phyloP scores from a whole-genome alignment of 35 echinoderm and acorn worm genomes.

The Ptychodera flava region DNA sequence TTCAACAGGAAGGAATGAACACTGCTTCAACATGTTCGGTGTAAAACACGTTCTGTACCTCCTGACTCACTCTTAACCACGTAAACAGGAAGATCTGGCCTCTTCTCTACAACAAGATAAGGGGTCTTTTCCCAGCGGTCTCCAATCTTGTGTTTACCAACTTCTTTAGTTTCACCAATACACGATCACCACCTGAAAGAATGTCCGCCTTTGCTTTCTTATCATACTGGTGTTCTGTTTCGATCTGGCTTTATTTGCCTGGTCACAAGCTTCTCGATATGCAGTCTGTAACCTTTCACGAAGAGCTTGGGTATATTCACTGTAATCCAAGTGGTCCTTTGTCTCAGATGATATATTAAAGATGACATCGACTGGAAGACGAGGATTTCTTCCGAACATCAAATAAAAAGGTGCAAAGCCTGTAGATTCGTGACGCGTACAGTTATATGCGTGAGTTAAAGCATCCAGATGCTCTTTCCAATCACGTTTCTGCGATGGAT shows the following conservation, averaged over 20 bases:
- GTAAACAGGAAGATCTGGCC: conserved; percentile 9
- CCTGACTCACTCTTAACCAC: background rate
- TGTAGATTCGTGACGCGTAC: conserved; percentile 25
- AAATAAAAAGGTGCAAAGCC: conserved; percentile 49
- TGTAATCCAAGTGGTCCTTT: too few species aligned
- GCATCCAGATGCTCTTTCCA: conserved; percentile 34
- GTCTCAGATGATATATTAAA: background rate
- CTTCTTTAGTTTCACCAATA: conserved; percentile 72
- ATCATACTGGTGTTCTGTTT: conserved; percentile 51
- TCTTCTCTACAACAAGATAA: conserved; percentile 5
- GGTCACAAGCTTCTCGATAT: too few species aligned
- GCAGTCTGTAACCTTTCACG: too few species aligned
- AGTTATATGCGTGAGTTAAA: conserved; percentile 51
- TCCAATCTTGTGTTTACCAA: conserved; percentile 13
- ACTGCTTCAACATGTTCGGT: conserved; percentile 15
- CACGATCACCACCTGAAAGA: conserved; percentile 48
- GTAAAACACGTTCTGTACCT: background rate
- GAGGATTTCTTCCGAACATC: conserved; percentile 54
- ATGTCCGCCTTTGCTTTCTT: conserved; percentile 17
- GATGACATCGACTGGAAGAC: conserved; percentile 39
- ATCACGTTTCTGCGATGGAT: background rate
- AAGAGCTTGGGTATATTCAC: too few species aligned
- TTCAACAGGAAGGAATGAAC: too few species aligned
- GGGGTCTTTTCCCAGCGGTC: conserved; percentile 37
- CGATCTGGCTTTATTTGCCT: too few species aligned